These are phyloP conservation scores for Okamejei kenojei DNA, from an alignment of 2,797 vertebrate species.

Conservation along the genomic window DNA sequence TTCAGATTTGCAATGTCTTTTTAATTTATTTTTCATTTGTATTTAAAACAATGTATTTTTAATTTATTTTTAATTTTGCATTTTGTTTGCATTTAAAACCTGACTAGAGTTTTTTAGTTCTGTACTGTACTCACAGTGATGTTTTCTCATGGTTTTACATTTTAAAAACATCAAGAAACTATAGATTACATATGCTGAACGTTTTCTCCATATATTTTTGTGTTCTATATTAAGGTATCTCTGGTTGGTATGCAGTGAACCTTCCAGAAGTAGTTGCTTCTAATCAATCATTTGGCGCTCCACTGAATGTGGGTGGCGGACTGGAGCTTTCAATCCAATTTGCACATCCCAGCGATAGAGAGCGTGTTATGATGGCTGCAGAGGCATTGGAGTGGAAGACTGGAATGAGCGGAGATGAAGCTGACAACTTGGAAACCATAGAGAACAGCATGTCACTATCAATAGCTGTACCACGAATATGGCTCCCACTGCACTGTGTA, in stretches of 20 bases:
- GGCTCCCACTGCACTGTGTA: slow-evolving; percentile 76
- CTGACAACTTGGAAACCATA: slow-evolving; percentile 42
- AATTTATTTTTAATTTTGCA: no score
- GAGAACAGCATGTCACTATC: slow-evolving; percentile 52
- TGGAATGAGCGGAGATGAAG: slow-evolving; percentile 44
- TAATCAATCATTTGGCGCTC: background rate
- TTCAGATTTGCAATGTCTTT: no score
- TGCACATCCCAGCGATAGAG: slow-evolving; percentile 68
- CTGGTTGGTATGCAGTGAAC: slow-evolving; percentile 80
- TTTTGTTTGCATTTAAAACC: background rate
- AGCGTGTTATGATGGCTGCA: slow-evolving; percentile 70
- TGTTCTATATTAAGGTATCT: slow-evolving; percentile 64
- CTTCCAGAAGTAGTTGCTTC: slow-evolving; percentile 50
- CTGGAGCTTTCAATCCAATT: slow-evolving; percentile 78
- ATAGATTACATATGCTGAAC: background rate
- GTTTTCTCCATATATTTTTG: background rate
- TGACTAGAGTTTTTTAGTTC: background rate
- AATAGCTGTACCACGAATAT: slow-evolving; percentile 68
- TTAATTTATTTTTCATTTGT: background rate
- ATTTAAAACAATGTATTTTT: background rate
- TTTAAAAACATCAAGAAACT: background rate
- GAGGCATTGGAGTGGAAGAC: slow-evolving; percentile 67
- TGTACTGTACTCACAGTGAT: background rate
- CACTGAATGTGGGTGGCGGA: slow-evolving; percentile 69
- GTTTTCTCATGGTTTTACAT: background rate